These are phyloP conservation scores for Illadopsis cleaveri DNA, from an alignment of 2,113 vertebrate genomes.

Conservation along the genomic window DNA sequence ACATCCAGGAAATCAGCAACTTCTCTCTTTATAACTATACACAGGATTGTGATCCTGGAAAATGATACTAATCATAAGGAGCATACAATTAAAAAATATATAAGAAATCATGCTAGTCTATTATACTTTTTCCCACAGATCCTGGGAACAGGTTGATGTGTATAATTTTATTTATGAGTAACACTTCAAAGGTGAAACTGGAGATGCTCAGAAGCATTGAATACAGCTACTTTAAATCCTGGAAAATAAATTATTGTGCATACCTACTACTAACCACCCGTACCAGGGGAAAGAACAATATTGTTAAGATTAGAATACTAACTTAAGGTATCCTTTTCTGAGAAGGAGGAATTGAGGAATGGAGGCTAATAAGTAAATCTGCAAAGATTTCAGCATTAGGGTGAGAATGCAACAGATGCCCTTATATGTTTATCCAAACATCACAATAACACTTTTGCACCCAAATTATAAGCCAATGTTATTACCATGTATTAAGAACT, in stretches of 20 bases:
- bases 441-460: not conserved
- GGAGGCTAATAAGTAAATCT: not conserved
- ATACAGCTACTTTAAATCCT: not conserved
- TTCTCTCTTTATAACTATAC: not conserved
- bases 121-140: not conserved
- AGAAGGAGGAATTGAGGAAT: not conserved
- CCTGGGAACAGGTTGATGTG: not conserved
- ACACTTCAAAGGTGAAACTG: slow-evolving; percentile 1
- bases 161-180: slow-evolving; percentile 16
- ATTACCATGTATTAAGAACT: not conserved
- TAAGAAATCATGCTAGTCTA: not conserved
- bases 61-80: not conserved
- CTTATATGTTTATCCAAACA: not conserved
- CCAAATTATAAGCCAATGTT: not conserved
- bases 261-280: not conserved
- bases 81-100: not conserved
- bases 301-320: not conserved
- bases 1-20: not conserved
- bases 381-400: not conserved
- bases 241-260: not conserved
- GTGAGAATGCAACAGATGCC: not conserved
- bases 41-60: not conserved
- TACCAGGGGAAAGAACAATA: not conserved
- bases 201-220: not conserved
- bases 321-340: not conserved